Conservation (phyloP, 2,113 vertebrate genomes). For the Platysternon megacephalum region DNA sequence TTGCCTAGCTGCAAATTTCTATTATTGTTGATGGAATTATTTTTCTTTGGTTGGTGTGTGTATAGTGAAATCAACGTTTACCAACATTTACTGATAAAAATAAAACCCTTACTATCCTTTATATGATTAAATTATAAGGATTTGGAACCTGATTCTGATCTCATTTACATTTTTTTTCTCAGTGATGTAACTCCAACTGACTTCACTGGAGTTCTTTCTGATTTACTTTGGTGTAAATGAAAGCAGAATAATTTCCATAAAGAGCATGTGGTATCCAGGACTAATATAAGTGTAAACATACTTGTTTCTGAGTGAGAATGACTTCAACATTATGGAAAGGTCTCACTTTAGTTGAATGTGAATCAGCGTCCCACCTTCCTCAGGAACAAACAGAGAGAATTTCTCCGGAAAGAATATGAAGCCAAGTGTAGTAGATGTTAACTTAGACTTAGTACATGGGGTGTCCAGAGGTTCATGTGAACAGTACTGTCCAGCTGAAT, state of each 20-base stretch:
- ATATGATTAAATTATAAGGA: background rate
- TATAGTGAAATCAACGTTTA: background rate
- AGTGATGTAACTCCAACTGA: background rate
- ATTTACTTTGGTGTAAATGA: background rate
- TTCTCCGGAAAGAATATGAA: background rate
- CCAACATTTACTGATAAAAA: background rate
- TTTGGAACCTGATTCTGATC: background rate
- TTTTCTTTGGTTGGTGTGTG: background rate
- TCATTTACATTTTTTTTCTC: background rate
- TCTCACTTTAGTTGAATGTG: background rate
- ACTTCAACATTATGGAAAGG: background rate
- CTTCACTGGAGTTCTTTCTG: background rate
- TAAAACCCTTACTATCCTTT: background rate
- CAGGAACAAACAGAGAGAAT: background rate
- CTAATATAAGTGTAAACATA: background rate
- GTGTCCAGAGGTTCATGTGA: accelerated
- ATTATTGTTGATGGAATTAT: background rate
- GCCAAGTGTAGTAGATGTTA: background rate
- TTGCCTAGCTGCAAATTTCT: background rate
- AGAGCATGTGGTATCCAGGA: background rate
- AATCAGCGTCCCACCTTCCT: background rate
- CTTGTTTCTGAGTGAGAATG: background rate
- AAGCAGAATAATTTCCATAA: background rate
- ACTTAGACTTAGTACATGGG: background rate
- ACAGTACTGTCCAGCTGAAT: background rate